phyloP scores from a whole-genome alignment of 2,113 vertebrate species.

The Lipotes vexillifer region DNA sequence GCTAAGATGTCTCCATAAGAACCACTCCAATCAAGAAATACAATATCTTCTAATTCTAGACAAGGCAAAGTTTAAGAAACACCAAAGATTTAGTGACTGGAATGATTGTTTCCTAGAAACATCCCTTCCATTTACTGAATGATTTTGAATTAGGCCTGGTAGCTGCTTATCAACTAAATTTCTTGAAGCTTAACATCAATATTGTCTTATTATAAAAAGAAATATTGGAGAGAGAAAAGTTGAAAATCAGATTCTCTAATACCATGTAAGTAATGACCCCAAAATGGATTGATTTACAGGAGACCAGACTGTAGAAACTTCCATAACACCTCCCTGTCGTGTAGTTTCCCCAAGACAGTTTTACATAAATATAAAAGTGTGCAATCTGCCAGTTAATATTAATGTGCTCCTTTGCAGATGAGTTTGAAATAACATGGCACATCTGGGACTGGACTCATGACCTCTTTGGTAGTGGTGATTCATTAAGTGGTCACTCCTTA shows the following conservation, averaged over 20 bases:
- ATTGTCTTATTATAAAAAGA: neutral
- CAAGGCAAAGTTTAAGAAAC: neutral
- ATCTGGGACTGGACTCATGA: constrained; percentile 78
- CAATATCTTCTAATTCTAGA: neutral
- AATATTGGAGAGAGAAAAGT: constrained; percentile 26
- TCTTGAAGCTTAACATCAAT: constrained; percentile 34
- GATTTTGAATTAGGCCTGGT: constrained; percentile 10
- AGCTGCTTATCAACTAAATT: constrained; percentile 9
- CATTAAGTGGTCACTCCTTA: constrained; percentile 81
- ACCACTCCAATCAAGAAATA: neutral
- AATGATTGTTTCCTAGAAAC: neutral
- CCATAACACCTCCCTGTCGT: constrained; percentile 77
- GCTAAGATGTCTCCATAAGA: neutral
- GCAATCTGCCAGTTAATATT: constrained; percentile 83
- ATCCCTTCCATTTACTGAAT: neutral
- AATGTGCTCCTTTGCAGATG: constrained; percentile 78
- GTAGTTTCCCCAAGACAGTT: constrained; percentile 76
- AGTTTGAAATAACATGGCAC: constrained; percentile 82
- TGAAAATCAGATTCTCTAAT: constrained; percentile 32
- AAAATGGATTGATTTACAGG: constrained; percentile 64
- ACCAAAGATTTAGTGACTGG: neutral
- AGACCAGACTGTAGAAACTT: constrained; percentile 73
- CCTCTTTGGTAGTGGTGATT: constrained; percentile 77
- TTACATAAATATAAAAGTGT: constrained; percentile 82
- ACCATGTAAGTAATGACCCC: constrained; percentile 62